phyloP scores from a whole-genome alignment of 1,140 invertebrate species.

The Belonocnema kinseyi region DNA sequence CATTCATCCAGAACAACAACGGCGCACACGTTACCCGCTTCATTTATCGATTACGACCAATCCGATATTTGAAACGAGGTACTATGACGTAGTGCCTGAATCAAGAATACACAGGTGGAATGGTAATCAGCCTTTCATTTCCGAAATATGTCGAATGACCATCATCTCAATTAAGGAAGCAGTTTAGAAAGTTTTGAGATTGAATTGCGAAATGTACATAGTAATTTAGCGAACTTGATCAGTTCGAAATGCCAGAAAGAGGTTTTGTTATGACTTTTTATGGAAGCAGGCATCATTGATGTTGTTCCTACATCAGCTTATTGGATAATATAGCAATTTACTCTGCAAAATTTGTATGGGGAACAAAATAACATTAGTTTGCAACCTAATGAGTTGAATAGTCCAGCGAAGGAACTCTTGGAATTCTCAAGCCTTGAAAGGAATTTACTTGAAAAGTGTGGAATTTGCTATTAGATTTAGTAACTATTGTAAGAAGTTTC shows the following conservation, averaged over 20 bases:
- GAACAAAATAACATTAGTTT: no score
- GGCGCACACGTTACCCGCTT: not conserved
- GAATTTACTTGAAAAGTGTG: not conserved
- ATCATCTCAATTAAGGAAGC: not conserved
- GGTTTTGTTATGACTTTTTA: not conserved
- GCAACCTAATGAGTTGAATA: not conserved
- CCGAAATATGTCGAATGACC: constrained; percentile 9
- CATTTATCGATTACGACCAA: constrained; percentile 1
- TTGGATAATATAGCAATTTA: not conserved
- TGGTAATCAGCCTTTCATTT: constrained; percentile 26
- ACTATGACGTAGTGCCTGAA: not conserved
- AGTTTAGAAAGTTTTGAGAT: not conserved
- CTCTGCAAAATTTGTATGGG: not conserved
- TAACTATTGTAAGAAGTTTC: not conserved
- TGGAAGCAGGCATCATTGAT: no score
- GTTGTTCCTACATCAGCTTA: no score
- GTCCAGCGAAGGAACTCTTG: not conserved
- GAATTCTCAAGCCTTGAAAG: not conserved
- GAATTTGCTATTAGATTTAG: not conserved
- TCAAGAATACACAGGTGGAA: not conserved
- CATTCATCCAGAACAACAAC: constrained; percentile 14
- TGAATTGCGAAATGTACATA: not conserved
- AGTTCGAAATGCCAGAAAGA: not conserved
- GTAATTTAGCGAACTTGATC: not conserved
- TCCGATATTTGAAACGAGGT: constrained; percentile 9